phyloP scores from a whole-genome alignment of 2,797 vertebrate species.

The Malurus leucopterus region DNA sequence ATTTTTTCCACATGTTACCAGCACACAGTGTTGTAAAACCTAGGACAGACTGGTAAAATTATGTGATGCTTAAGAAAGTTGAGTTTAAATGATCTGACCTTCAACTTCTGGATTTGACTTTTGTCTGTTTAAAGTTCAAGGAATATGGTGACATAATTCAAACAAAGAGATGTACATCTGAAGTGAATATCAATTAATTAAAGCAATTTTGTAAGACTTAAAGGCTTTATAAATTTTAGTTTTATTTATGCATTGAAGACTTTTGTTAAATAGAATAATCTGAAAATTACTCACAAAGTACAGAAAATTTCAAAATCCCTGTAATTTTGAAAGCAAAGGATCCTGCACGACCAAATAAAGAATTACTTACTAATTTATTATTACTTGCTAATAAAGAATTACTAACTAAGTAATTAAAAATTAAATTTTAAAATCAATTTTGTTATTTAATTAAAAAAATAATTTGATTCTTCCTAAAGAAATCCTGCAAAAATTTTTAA shows the following conservation, averaged over 20 bases:
- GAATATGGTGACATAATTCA: neutral
- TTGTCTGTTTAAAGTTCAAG: neutral
- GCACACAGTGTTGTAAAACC: neutral
- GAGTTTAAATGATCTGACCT: neutral
- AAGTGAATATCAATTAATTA: neutral
- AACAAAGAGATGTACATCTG: neutral
- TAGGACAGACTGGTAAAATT: neutral
- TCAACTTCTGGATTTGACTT: neutral
- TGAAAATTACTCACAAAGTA: neutral
- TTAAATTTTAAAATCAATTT: neutral
- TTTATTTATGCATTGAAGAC: neutral
- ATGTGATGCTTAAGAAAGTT: neutral
- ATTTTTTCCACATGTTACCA: neutral
- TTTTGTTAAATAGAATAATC: neutral
- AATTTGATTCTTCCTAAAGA: neutral
- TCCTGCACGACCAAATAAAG: neutral
- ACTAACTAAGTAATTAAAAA: neutral
- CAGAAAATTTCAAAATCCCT: neutral
- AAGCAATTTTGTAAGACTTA: neutral
- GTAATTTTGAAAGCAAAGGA: neutral
- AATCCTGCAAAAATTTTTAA: neutral
- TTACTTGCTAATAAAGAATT: neutral
- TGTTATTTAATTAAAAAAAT: neutral
- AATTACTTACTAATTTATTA: too few relatives aligned
- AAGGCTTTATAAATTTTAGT: neutral